A percentile compares a stretch with the other conserved stretches of the same genome.
These are phyloP conservation scores for Drosophila kepulauana DNA, from an alignment of 1,140 invertebrate species.

Conservation along the genomic window DNA sequence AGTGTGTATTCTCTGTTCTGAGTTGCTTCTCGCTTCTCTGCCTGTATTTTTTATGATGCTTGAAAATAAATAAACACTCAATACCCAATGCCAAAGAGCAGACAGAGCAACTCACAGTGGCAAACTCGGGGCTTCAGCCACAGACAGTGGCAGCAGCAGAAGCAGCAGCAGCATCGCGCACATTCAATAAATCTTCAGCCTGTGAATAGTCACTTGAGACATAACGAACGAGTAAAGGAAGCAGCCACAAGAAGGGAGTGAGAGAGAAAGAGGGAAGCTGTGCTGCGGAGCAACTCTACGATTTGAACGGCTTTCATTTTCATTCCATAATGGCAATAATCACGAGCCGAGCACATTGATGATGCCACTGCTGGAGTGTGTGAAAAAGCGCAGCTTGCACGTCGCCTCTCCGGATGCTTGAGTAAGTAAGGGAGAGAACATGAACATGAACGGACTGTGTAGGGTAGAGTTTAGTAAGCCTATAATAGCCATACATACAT, in stretches of 20 bases:
- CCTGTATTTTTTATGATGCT: slow-evolving; percentile 80
- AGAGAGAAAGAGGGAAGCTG: neutral
- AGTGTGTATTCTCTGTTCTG: slow-evolving; percentile 16
- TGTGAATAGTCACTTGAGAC: slow-evolving; percentile 80
- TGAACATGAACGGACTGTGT: neutral
- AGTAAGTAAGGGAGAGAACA: neutral
- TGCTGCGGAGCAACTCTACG: slow-evolving; percentile 28
- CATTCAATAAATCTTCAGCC: slow-evolving; percentile 79
- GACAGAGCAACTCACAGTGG: slow-evolving; percentile 44
- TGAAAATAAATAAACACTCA: slow-evolving; percentile 83
- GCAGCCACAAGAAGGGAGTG: neutral
- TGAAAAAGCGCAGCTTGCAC: slow-evolving; percentile 80
- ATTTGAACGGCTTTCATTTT: slow-evolving; percentile 70
- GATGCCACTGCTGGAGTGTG: slow-evolving; percentile 54
- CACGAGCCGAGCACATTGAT: slow-evolving; percentile 62
- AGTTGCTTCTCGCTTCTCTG: slow-evolving; percentile 31
- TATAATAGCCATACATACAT: slow-evolving; percentile 71
- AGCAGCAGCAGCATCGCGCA: slow-evolving; percentile 51
- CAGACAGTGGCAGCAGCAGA: slow-evolving; percentile 33
- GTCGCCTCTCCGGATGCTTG: slow-evolving; percentile 30
- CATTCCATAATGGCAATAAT: slow-evolving; percentile 73
- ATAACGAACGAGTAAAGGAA: slow-evolving; percentile 9
- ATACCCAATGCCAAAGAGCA: slow-evolving; percentile 78
- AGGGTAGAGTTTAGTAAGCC: slow-evolving; percentile 44
- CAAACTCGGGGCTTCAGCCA: slow-evolving; percentile 8